These are phyloP conservation scores for Nibea albiflora DNA, from an alignment of 2,113 vertebrate species.

Conservation along the genomic window DNA sequence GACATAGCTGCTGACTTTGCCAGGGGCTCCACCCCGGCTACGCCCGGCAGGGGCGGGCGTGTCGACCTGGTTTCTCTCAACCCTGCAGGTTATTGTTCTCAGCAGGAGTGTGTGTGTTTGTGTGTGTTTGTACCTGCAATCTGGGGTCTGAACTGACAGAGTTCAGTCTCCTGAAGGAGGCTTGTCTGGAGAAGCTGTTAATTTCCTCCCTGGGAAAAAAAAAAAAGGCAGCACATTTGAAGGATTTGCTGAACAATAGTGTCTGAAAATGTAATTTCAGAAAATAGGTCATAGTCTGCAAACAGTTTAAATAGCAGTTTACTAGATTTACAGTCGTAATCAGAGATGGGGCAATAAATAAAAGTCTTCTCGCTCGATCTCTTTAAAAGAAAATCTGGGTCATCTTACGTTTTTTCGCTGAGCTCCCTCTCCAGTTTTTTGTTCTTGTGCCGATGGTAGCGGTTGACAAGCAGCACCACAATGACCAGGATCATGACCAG, in stretches of 20 bases:
- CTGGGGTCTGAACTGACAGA: constrained; percentile 86
- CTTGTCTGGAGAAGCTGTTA: constrained; percentile 87
- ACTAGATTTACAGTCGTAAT: not conserved
- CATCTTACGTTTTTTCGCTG: constrained; percentile 87
- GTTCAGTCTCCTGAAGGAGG: constrained; percentile 90
- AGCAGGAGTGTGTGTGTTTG: not conserved
- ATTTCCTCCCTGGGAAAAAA: constrained; percentile 87
- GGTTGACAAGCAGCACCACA: constrained; percentile 86
- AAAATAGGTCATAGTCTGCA: not conserved
- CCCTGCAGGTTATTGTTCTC: constrained; percentile 35
- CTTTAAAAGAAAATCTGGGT: not conserved
- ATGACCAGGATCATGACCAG: constrained; percentile 87
- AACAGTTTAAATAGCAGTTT: constrained; percentile 7
- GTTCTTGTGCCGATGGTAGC: constrained; percentile 86
- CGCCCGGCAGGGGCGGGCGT: constrained; percentile 2
- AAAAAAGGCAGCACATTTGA: constrained; percentile 11
- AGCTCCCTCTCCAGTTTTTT: constrained; percentile 88
- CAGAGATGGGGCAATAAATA: not conserved
- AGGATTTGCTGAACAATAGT: constrained; percentile 27
- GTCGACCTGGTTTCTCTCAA: constrained; percentile 17
- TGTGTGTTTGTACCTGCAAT: constrained; percentile 80
- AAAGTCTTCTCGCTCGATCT: not conserved
- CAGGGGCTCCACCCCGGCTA: constrained; percentile 27
- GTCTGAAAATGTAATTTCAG: constrained; percentile 15
- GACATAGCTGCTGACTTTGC: constrained; percentile 21